These are phyloP conservation scores for Amiota minor DNA, from an alignment of 2,888 invertebrate species.

Conservation along the genomic window DNA sequence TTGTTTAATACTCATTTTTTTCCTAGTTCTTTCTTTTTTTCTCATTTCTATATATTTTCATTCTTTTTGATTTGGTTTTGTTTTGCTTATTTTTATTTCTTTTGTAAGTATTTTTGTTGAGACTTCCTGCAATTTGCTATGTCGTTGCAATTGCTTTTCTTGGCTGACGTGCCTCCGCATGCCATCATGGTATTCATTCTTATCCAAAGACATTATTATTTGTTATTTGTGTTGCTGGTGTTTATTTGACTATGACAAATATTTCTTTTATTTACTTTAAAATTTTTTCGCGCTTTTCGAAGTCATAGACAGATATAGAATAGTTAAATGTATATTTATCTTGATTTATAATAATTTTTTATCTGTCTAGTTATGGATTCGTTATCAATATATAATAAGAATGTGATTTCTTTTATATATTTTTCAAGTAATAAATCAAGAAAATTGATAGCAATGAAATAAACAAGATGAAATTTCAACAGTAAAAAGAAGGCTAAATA, in stretches of 20 bases:
- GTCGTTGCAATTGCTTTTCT: not conserved
- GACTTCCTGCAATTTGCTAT: conserved; percentile 23
- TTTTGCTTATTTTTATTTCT: not conserved
- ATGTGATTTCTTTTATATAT: not conserved
- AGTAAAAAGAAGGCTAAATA: too few relatives aligned
- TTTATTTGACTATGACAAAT: conserved; percentile 47
- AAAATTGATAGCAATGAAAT: too few relatives aligned
- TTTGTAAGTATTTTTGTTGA: conserved; percentile 1
- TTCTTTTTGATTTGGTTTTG: not conserved
- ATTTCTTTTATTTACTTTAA: conserved; percentile 44
- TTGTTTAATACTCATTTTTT: too few relatives aligned
- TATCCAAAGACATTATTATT: not conserved
- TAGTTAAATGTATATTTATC: not conserved
- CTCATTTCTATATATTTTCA: not conserved
- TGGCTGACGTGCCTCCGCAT: not conserved
- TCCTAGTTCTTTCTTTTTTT: too few relatives aligned
- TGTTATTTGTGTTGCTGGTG: conserved; percentile 19
- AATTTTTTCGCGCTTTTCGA: conserved; percentile 29
- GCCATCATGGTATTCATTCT: not conserved
- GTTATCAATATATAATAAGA: conserved; percentile 22
- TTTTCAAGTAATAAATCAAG: too few relatives aligned
- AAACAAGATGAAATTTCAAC: too few relatives aligned
- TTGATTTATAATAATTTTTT: not conserved
- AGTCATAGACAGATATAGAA: not conserved
- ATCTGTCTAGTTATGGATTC: conserved; percentile 20